Evolutionary conservation across 1,140 invertebrate genomes (phyloP).

Genomic region (Micrasema longulum): DNA sequence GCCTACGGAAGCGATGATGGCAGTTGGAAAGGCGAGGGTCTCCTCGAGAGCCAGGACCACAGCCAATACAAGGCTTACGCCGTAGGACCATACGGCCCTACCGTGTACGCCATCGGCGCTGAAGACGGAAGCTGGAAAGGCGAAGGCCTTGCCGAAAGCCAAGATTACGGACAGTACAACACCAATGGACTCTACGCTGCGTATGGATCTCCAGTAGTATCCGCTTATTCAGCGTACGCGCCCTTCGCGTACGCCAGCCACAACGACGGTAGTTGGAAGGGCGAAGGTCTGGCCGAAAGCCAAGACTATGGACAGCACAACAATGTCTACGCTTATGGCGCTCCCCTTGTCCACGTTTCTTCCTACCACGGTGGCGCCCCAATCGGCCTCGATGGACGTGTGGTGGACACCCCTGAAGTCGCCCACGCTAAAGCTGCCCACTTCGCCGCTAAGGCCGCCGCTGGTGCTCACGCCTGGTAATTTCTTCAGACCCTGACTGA

Average conservation of each 20-base stretch:
- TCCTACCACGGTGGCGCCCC: slow-evolving; percentile 54
- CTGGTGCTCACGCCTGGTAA: slow-evolving; percentile 48
- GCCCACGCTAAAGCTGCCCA: slow-evolving; percentile 66
- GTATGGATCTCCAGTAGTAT: too few relatives aligned
- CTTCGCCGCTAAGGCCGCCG: slow-evolving; percentile 60
- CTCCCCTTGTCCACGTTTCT: background rate
- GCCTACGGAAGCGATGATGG: slow-evolving; percentile 38
- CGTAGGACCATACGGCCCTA: slow-evolving; percentile 55
- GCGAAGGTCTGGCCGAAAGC: slow-evolving; percentile 49
- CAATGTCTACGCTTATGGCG: slow-evolving; percentile 54
- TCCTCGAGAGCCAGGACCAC: slow-evolving; percentile 46
- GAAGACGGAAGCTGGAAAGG: slow-evolving; percentile 42
- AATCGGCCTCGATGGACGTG: slow-evolving; percentile 55
- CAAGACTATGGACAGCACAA: slow-evolving; percentile 37
- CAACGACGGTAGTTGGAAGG: slow-evolving; percentile 43
- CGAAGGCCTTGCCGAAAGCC: slow-evolving; percentile 46
- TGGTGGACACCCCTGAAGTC: slow-evolving; percentile 65
- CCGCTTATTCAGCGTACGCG: background rate
- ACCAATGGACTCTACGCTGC: background rate
- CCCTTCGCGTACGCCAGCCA: background rate
- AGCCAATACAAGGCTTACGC: background rate
- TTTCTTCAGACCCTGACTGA: too few relatives aligned
- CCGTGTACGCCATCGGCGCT: slow-evolving; percentile 43
- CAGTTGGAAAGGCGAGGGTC: slow-evolving; percentile 45
- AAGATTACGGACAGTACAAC: slow-evolving; percentile 8